Percentiles rank a stretch among this genome's conserved stretches.
These are phyloP conservation scores for Lordiphosa fenestrarum DNA, from an alignment of 2,888 invertebrate genomes.

Conservation along the genomic window DNA sequence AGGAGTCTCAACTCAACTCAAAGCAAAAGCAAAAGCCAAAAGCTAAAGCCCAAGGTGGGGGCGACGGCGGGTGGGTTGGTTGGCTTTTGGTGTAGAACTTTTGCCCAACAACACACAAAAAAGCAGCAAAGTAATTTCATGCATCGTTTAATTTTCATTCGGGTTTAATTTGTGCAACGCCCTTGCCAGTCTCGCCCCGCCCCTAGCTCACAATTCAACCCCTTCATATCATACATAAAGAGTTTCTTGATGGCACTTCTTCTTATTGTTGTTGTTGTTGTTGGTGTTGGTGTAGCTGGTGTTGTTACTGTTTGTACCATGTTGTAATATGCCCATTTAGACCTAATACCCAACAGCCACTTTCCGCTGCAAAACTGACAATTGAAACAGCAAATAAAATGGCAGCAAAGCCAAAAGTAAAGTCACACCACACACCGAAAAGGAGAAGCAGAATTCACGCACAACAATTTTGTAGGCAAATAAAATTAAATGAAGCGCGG, in stretches of 20 bases:
- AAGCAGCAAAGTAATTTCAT: slow-evolving; percentile 76
- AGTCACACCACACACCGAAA: slow-evolving; percentile 33
- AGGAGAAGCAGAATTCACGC: slow-evolving; percentile 21
- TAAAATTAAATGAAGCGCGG: slow-evolving; percentile 76
- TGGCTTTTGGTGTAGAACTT: slow-evolving; percentile 12
- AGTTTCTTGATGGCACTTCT: slow-evolving; percentile 36
- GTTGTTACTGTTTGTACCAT: slow-evolving; percentile 36
- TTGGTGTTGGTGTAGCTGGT: slow-evolving; percentile 17
- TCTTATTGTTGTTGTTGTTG: slow-evolving; percentile 9
- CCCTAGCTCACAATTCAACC: slow-evolving; percentile 1
- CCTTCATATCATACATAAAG: slow-evolving; percentile 50
- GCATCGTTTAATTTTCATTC: slow-evolving; percentile 79
- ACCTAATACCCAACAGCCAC: slow-evolving; percentile 72
- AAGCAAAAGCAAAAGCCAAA: slow-evolving; percentile 45
- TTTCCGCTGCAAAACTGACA: slow-evolving; percentile 56
- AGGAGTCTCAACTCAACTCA: slow-evolving; percentile 6
- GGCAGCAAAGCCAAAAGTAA: slow-evolving; percentile 30
- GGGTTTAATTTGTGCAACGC: slow-evolving; percentile 76
- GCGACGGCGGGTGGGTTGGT: slow-evolving; percentile 16
- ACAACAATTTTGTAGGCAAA: slow-evolving; percentile 57
- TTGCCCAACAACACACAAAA: slow-evolving; percentile 39
- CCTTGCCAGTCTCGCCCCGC: slow-evolving; percentile 37
- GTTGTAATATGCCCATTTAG: slow-evolving; percentile 70
- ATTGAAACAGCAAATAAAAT: slow-evolving; percentile 70
- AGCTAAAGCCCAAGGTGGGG: slow-evolving; percentile 44